Base-by-base conservation (phyloP, 2,888 invertebrate genomes). In the Cephus rjabovi region DNA sequence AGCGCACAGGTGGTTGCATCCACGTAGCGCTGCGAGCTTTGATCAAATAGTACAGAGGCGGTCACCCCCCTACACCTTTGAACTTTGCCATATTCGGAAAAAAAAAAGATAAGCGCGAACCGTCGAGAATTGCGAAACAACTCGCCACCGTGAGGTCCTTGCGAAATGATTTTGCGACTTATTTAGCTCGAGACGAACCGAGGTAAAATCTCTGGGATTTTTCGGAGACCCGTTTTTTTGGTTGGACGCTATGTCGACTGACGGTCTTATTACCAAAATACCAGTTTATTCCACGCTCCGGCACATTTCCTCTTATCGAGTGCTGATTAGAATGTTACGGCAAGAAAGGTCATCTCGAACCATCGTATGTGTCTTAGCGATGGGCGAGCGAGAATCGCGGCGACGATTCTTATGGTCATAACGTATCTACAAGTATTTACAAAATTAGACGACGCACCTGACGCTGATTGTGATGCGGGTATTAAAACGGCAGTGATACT, bases 401-500 rank as follows among this genome's bases (percentile, higher is more conserved):
- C 33, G 31, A 15, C 30, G 12, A 33, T 71, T 31, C 31, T 33
- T 4, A 4, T 71, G 71, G 71, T 30, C 2, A 30, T 33, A 30
- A 71, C 31, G 12, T 74, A 74, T 74, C 74, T 74, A 74, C 74
- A 74, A 74, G 40, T 74, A 74, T 74, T 23, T 74, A 74, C 74
- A 74, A 74, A 74, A 74, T 35, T 23, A 74, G 11, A 23, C 74
- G 6, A 74, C 30, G 34, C 35, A 34, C 74, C 74, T 35, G 74
- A 34, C 35, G 35, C n/a, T 71, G 12, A 71, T 71, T 71, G 31
- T 71, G 30, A 33, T 12, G 12, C 31, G 12, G 12, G 33, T 71
- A 71, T 71, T 33, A 11, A 56, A 71, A 71, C 30, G 23, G 71
- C 71, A 71, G 31, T 71, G 71, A 33, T 71, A 31, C 31, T 15